Conservation (phyloP, 2,797 vertebrate genomes). For the Gastrophryne carolinensis region DNA sequence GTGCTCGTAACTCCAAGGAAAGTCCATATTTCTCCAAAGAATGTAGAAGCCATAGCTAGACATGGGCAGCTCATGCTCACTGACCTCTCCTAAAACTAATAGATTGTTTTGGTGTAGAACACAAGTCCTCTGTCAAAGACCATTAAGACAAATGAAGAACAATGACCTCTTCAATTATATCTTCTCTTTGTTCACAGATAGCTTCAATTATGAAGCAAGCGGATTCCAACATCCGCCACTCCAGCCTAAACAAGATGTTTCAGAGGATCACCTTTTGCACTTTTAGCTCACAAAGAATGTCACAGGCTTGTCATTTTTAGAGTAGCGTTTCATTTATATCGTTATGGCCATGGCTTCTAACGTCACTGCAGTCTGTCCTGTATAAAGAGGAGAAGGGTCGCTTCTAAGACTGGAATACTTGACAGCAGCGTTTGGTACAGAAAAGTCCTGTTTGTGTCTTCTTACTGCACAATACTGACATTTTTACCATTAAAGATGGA, state of each 20-base stretch:
- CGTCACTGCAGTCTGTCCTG: no score
- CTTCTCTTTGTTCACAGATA: neutral
- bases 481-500: no score
- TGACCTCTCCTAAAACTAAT: neutral
- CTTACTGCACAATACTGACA: no score
- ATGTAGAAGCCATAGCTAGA: neutral
- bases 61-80: neutral
- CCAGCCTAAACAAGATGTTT: conserved; percentile 13
- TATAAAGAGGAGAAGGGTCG: no score
- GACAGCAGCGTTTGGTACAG: no score
- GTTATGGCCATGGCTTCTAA: neutral
- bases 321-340: neutral
- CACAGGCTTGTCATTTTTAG: neutral
- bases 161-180: conserved; percentile 22
- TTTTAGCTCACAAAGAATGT: neutral
- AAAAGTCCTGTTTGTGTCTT: no score
- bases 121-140: conserved; percentile 22
- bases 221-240: conserved; percentile 8
- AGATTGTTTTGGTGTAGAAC: conserved; percentile 26
- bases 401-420: no score
- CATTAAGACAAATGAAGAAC: conserved; percentile 26
- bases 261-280: conserved; percentile 9
- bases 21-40: neutral
- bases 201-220: conserved; percentile 30
- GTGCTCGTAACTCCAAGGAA: neutral